Base-by-base conservation (phyloP, 2,888 invertebrate species). In the Drosophila hamatofila region DNA sequence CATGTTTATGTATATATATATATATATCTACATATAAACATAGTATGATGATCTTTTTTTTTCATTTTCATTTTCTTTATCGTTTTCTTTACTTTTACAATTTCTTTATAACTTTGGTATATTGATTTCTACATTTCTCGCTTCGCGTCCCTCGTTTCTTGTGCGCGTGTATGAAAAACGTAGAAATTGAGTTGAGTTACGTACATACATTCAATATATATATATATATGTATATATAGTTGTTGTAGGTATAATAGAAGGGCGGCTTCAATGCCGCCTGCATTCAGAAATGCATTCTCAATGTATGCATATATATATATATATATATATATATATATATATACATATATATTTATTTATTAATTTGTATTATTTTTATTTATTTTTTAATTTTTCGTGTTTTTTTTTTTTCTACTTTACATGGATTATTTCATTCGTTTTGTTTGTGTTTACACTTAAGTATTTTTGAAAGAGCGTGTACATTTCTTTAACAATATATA, bases 81-180 rank as follows among this genome's bases (percentile, higher is more conserved):
- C 70, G 57, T 70, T 88, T 84, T 88, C 70, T 59, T 78, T 46
- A 44, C 52, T 67, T 67, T 65, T 75, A 79, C 61, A 74, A 65
- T 81, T 68, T 69, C 71, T 66, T 73, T 88, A 86, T 90, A 89
- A 89, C 90, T 90, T 90, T 90, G 90, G 90, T 90, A 90, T 90
- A 91, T 90, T 87, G 89, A 88, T 90, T 85, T 88, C 90, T 89
- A 90, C 90, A 78, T 78, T 80, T 80, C 72, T 72, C 76, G 54
- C 42, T 51, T 42, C 54, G 18, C 44, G 44, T 4, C 82, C 81
- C 72, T 72, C 75, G 55, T 35, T 59, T 33, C 60, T 9, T 18
- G n/a, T 6, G n/a, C 14, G 41, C 11, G 21, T 42, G 39, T 76
- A 62, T 60, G 41, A 58, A 51, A 67, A 70, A 68, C 46, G 78